Evolutionary conservation across 2,888 invertebrate species (phyloP).

Genomic region (Eurois occulta): DNA sequence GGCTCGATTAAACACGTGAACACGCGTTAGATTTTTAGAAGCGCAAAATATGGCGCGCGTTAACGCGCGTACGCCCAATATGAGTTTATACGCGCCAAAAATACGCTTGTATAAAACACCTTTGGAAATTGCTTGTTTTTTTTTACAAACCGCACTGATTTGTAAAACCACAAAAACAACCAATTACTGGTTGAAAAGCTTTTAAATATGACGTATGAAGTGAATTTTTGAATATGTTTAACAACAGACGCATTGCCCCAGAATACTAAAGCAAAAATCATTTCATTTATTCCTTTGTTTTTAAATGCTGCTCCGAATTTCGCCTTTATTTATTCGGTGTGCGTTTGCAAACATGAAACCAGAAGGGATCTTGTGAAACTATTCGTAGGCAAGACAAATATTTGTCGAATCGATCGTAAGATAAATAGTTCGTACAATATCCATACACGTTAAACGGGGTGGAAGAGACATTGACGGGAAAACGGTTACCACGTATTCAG

Average conservation of each 20-base stretch:
- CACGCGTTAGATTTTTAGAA: no score
- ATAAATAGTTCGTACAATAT: slow-evolving; percentile 20
- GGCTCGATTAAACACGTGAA: no score
- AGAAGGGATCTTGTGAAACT: slow-evolving; percentile 21
- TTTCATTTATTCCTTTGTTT: neutral
- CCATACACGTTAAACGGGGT: no score
- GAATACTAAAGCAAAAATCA: neutral
- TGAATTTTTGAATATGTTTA: neutral
- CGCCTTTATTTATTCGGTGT: slow-evolving; percentile 14
- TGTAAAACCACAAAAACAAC: neutral
- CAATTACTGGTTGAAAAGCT: neutral
- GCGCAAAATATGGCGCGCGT: no score
- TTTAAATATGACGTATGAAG: neutral
- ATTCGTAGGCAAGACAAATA: slow-evolving; percentile 12
- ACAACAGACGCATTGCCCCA: neutral
- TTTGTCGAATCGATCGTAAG: slow-evolving; percentile 23
- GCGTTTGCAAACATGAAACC: slow-evolving; percentile 10
- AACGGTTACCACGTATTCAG: no score
- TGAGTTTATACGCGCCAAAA: no score
- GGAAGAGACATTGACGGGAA: no score
- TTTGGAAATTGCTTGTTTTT: no score
- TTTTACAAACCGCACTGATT: neutral
- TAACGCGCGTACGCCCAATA: neutral
- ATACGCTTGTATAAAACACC: no score
- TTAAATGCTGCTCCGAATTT: slow-evolving; percentile 1